Evolutionary conservation across 2,888 invertebrate genomes (phyloP).

Genomic region (Netelia melanura): DNA sequence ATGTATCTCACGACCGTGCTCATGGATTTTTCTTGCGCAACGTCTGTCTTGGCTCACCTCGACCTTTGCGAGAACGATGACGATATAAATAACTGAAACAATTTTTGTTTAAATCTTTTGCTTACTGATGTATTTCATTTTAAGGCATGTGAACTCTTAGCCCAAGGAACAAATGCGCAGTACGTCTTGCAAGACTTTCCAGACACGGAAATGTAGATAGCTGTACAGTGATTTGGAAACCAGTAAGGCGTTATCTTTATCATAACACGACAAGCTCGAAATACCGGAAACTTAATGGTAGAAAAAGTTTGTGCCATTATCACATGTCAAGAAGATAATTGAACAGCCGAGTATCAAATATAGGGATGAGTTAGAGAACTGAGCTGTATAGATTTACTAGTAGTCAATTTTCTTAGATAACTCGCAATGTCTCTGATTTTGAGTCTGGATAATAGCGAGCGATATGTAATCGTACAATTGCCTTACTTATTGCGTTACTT

Average conservation of each 20-base stretch:
- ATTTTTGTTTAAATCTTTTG: not conserved
- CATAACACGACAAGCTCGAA: not conserved
- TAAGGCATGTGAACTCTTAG: not conserved
- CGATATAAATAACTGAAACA: not conserved
- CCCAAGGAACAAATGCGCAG: not conserved
- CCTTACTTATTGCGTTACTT: not conserved
- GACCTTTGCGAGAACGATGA: no score
- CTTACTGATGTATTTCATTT: not conserved
- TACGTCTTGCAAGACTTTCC: not conserved
- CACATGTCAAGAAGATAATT: not conserved
- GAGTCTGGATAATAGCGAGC: slow-evolving; percentile 11
- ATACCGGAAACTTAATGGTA: not conserved
- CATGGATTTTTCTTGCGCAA: slow-evolving; percentile 33
- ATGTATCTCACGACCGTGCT: not conserved
- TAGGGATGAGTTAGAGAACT: not conserved
- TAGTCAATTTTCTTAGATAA: slow-evolving; percentile 11
- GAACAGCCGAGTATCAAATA: not conserved
- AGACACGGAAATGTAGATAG: not conserved
- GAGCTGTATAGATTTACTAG: not conserved
- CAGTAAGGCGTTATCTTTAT: not conserved
- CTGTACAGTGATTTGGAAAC: not conserved
- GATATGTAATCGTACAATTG: not conserved
- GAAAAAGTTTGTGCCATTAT: not conserved
- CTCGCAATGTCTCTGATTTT: not conserved
- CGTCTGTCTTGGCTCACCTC: not conserved